phyloP scores from a whole-genome alignment of 2,888 invertebrate genomes.

The Pyrgus malvae region DNA sequence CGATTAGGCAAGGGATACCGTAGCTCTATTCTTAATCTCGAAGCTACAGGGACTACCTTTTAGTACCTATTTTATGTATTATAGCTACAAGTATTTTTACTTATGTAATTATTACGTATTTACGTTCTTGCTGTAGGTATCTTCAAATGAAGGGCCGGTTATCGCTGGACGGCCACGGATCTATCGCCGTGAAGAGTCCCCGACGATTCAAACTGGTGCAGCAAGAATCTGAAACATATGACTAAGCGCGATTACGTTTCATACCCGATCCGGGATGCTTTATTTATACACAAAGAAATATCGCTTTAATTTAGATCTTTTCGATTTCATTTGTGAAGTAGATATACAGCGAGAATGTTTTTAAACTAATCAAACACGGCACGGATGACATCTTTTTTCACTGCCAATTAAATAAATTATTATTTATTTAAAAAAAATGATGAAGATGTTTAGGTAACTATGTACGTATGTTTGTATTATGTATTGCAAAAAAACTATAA shows the following conservation, averaged over 20 bases:
- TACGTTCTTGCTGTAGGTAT: conserved; percentile 61
- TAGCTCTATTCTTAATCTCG: too few relatives aligned
- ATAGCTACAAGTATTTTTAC: conserved; percentile 4
- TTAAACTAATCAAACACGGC: conserved; percentile 11
- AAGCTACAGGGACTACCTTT: too few relatives aligned
- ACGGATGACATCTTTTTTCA: conserved; percentile 11
- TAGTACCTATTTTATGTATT: too few relatives aligned
- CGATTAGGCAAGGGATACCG: too few relatives aligned
- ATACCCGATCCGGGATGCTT: background rate
- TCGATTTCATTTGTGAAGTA: background rate
- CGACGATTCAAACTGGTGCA: conserved; percentile 94
- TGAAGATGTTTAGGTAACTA: too few relatives aligned
- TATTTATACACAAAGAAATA: background rate
- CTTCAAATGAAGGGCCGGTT: conserved; percentile 90
- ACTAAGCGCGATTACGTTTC: conserved; percentile 81
- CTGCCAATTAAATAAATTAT: too few relatives aligned
- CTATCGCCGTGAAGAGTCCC: conserved; percentile 91
- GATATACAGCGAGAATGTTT: too few relatives aligned
- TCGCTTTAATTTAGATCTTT: conserved; percentile 12
- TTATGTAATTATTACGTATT: background rate
- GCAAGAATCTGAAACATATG: conserved; percentile 94
- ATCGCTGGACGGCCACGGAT: conserved; percentile 88
- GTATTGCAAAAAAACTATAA: too few relatives aligned
- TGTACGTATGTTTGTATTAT: too few relatives aligned
- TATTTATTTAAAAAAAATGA: too few relatives aligned